Evolutionary conservation across 1,140 invertebrate genomes (phyloP), one percentile per base, ranked within the genome.

Genomic region (Helicoverpa zea): DNA sequence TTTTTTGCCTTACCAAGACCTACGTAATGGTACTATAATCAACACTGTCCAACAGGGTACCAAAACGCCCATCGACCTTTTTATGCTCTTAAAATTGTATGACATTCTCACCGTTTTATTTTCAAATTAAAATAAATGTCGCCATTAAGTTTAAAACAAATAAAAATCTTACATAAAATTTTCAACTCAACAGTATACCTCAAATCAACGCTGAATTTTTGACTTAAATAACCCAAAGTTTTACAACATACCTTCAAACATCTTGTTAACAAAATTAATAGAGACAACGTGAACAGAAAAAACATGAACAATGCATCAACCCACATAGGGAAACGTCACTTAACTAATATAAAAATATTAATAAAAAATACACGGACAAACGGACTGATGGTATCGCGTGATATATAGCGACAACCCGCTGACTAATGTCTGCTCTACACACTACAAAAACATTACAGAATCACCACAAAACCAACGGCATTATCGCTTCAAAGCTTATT

Each of bases 341-440:
- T 72, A 52, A 66, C 68, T 70, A 78, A 79, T 82, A 82, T 64
- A 80, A 80, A 83, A 83, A 83, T 83, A 83, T 83, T 81, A 83
- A 83, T 79, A 83, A 83, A 79, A 56, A 79, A 79, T 58, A 56
- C 76, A 49, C 35, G 47, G 35, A 79, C 64, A 47, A 49, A 68
- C 64, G 61, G 14, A 79, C 54, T 47, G 81, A 82, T 82, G 68
- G 23, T 83, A 83, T 83, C 82, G 68, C 30, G 35, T 81, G 79
- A 84, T 79, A 70, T 70, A 79, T 79, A 79, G 64, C 56, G 77
- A 70, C 79, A 77, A 75, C 51, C 29, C 79, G 14, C 79, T 77
- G 74, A 82, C 81, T 75, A 76, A 79, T 82, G 76, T 79, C 49
- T 75, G 13, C n/a, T 58, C 51, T 70, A 56, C 52, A 47, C 52